Percentiles rank a stretch among this genome's conserved stretches.
Evolutionary conservation across 2,113 vertebrate genomes (phyloP).

Genomic region (Cebus imitator): DNA sequence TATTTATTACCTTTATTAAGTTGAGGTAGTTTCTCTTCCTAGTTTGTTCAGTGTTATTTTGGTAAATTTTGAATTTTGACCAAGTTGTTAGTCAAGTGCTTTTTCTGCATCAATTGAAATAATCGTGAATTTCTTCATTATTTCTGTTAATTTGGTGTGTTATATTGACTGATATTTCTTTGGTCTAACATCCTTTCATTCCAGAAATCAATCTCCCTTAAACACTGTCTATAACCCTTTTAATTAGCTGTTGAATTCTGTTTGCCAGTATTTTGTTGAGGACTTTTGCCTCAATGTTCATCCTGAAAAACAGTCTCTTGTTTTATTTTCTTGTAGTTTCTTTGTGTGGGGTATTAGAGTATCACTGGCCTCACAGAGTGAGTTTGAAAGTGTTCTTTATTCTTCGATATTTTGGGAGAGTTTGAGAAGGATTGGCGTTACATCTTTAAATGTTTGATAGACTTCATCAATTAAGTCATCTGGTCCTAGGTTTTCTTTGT

Average conservation of each 20-base stretch:
- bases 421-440: background rate
- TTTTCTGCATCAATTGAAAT: background rate
- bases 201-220: background rate
- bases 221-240: background rate
- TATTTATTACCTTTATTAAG: background rate
- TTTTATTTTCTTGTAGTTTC: background rate
- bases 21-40: background rate
- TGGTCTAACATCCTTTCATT: background rate
- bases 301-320: background rate
- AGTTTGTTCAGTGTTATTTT: background rate
- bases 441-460: background rate
- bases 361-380: background rate
- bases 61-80: background rate
- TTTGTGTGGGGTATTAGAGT: background rate
- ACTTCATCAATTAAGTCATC: background rate
- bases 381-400: background rate
- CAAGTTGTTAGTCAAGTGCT: background rate
- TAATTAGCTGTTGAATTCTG: background rate
- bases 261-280: background rate
- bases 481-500: background rate
- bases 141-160: background rate
- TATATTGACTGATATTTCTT: background rate
- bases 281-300: background rate
- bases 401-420: background rate
- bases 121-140: background rate